phyloP scores from a whole-genome alignment of 2,113 vertebrate species.

The Lanius collurio region DNA sequence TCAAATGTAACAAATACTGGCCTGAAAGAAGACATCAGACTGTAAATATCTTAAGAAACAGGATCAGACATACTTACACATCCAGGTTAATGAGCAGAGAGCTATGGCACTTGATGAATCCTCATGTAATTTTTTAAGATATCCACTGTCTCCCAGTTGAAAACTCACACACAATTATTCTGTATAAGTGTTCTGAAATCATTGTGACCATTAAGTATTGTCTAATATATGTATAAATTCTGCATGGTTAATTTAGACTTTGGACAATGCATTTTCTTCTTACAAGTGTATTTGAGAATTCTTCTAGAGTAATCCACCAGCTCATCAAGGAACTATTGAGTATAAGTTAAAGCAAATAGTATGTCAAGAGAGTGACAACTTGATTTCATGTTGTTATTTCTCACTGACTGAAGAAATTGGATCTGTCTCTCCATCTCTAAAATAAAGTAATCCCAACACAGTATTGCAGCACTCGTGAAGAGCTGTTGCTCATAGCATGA shows the following conservation, averaged over 20 bases:
- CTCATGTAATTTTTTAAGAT: not conserved
- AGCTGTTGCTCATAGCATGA: not conserved
- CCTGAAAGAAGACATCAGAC: not conserved
- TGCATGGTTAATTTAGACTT: not conserved
- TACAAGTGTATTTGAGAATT: not conserved
- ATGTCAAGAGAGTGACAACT: not conserved
- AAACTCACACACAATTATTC: not conserved
- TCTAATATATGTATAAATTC: not conserved
- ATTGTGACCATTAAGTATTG: not conserved
- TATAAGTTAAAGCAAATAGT: not conserved
- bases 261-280: not conserved
- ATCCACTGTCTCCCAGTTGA: not conserved
- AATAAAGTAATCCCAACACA: not conserved
- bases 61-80: not conserved
- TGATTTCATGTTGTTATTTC: conserved; percentile 12
- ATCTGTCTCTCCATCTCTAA: not conserved
- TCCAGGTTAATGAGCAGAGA: not conserved
- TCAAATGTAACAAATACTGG: not conserved
- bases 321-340: not conserved
- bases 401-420: not conserved
- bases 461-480: not conserved
- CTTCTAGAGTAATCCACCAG: not conserved
- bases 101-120: not conserved
- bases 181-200: not conserved
- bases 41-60: not conserved